Percentiles rank a stretch among this genome's conserved stretches.
phyloP scores from a whole-genome alignment of 2,113 vertebrate species.

The Bettongia penicillata region DNA sequence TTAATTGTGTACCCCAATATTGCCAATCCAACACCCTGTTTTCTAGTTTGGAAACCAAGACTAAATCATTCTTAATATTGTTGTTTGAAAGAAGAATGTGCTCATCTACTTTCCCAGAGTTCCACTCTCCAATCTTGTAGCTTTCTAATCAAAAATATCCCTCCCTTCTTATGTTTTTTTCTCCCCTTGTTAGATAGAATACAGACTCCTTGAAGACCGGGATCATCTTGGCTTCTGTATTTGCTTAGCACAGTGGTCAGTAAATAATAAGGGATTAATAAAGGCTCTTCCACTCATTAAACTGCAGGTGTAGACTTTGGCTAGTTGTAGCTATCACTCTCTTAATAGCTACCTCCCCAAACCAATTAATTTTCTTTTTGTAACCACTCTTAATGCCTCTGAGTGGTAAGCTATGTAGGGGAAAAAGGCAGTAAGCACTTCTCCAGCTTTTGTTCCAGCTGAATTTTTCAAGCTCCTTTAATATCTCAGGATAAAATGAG shows the following conservation, averaged over 20 bases:
- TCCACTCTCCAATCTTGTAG: neutral
- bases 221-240: neutral
- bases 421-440: conserved; percentile 15
- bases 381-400: neutral
- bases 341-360: neutral
- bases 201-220: neutral
- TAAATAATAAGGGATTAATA: neutral
- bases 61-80: neutral
- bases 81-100: neutral
- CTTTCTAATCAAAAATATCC: neutral
- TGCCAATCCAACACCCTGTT: neutral
- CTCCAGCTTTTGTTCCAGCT: neutral
- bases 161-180: neutral
- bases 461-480: conserved; percentile 41
- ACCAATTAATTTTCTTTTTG: neutral
- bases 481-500: neutral
- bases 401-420: neutral
- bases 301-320: neutral
- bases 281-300: neutral
- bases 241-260: neutral
- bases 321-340: neutral
- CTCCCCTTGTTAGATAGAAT: neutral
- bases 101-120: neutral
- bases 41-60: neutral
- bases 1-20: neutral